Base-by-base conservation (phyloP, 2,888 invertebrate species). In the Brenthis hecate region DNA sequence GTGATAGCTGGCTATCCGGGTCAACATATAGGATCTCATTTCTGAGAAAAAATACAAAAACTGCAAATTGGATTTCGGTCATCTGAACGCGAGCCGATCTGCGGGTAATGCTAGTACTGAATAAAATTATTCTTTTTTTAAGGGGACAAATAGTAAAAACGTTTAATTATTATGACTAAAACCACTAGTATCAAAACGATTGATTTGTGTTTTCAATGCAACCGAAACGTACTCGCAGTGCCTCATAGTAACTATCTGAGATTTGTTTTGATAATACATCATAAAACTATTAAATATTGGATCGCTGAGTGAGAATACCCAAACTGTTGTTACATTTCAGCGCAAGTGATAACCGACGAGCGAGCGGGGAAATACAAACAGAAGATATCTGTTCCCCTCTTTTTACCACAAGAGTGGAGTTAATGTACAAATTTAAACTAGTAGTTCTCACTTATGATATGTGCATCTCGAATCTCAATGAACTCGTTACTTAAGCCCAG, bases 211-310 rank as follows among this genome's bases (percentile, higher is more conserved):
- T 77, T 75, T 75, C 82, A 84, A 82, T 84, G 84, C 85, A 91
- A 79, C 85, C 81, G 88, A 92, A 90, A 89, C 84, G 88, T 86
- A 90, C 81, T 79, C 81, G 81, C 84, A 86, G 81, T 81, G 75
- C 77, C 88, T 88, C 87, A 86, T 86, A 90, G 86, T 88, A 87
- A 90, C 88, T 89, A 84, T 81, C 82, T 83, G 81, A 85, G 91
- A 91, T 91, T 91, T 93, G 93, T 93, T 93, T 92, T 93, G 92
- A 93, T 92, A 93, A 93, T 93, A 93, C 91, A 93, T 93, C 93
- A 93, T 93, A 93, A 93, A 92, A 92, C 92, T 93, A 93, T 93
- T 93, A 93, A 93, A 93, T 93, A 93, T 93, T 90, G 85, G 86
- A 87, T 86, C 91, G 93, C 86, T 89, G 93, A 93, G 92, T 92